Evolutionary conservation across 2,797 vertebrate genomes (phyloP), one percentile per base, ranked within the genome.

Genomic region (Peromyscus attwateri): DNA sequence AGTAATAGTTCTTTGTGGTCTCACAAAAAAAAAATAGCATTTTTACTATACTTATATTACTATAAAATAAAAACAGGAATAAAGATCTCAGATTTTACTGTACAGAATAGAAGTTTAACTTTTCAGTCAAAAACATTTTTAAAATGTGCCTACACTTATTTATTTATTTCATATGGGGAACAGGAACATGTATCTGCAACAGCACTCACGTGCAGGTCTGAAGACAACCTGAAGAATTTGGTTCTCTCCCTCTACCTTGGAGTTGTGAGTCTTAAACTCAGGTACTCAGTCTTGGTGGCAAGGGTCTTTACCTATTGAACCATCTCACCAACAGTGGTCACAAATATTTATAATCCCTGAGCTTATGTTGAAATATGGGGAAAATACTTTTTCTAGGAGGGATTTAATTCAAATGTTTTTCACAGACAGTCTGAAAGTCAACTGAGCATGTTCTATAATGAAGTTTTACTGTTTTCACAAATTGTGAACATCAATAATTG

Each of bases 291-390:
- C 29, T 19, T 25, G 10, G 37, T n/a, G 14, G 29, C 17, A 85
- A 12, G 21, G 23, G 40, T 4, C 17, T 49, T 68, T 49, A 49
- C 17, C 31, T 17, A 23, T 21, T 43, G 25, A 34, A 14, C 11
- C 5, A 68, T 66, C 19, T 85, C 2, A 27, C 21, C 37, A 13
- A 19, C 40, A 34, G 17, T 49, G 29, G 34, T 27, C 37, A 70
- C 1, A 79, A 40, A 60, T 88, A 27, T 62, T 91, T 94, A 80
- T 34, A 94, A 88, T 84, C 68, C 68, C 49, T 76, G 88, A 94
- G 17, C 3, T 82, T 64, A 84, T 71, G 2, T 40, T 76, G 93
- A 93, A 64, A 68, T 95, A 21, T 81, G 12, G 10, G 37, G 11
- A 68, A 95, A 94, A n/a, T 29, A 60, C 81, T 84, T 6, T 6